Base-by-base conservation (phyloP, 2,888 invertebrate genomes). In the Melipona bicolor region DNA sequence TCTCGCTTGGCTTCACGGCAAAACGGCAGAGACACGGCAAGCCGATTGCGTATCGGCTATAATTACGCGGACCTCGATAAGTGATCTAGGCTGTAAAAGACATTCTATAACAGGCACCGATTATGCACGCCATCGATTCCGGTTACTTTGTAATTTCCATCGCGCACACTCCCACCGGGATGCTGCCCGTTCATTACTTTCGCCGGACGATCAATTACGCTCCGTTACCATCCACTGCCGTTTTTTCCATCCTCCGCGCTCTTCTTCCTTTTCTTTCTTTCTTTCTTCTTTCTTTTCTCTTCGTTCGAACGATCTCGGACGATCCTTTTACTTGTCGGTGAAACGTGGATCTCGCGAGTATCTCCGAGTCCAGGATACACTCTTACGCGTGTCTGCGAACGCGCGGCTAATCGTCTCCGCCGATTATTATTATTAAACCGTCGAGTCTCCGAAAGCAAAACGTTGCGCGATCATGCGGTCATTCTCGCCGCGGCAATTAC, bases 41-140 rank as follows among this genome's bases (percentile, higher is more conserved):
- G 70, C 71, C 69, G 68, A 32, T n/a, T 73, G 89, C 84, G 85
- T 83, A 84, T 69, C 74, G 84, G 36, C 89, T 89, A 89, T 89
- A 89, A 89, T 89, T 89, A 89, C 80, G 83, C 79, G 78, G 56
- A 36, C 68, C 77, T 83, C 88, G 89, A 89, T 89, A 89, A 89
- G 81, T 85, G 89, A 89, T 89, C 89, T 88, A 85, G 88, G 68
- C 89, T 78, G 84, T 85, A 79, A 86, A 89, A 85, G 89, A 89
- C 83, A 89, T 74, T 65, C 32, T 79, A 65, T 49, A 43, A 52
- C 65, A 21, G 52, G 49, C 59, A 56, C 61, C 78, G 89, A 89
- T 89, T 83, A 89, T 87, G 83, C 89, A 79, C 86, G 83, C 86
- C 83, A 85, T 89, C 86, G 89, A 86, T 86, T 83, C 89, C 32